Percentiles rank a stretch among this genome's conserved stretches.
These are phyloP conservation scores for Salvelinus alpinus DNA, from an alignment of 2,113 vertebrate species.

Conservation along the genomic window DNA sequence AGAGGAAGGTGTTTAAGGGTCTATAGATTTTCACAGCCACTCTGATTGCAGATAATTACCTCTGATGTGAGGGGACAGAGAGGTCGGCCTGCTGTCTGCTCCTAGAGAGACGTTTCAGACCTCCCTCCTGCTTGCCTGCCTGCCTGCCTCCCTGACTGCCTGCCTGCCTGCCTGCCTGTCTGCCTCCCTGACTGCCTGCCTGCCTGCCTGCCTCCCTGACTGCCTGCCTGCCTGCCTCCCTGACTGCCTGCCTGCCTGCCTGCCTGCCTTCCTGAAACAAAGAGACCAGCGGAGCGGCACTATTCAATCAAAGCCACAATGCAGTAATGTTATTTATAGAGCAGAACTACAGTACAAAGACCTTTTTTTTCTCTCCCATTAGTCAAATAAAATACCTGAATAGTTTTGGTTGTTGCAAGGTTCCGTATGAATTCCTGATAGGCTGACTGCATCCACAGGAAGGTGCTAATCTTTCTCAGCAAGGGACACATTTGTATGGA, in stretches of 20 bases:
- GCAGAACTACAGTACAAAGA: not conserved
- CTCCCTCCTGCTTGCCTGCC: not conserved
- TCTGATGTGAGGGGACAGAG: slow-evolving; percentile 7
- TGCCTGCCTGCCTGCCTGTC: not conserved
- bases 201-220: not conserved
- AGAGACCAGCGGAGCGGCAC: not conserved
- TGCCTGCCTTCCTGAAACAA: not conserved
- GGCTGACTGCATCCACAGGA: no score
- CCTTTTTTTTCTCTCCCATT: no score
- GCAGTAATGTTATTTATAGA: not conserved
- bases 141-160: not conserved
- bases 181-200: not conserved
- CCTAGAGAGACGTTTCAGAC: not conserved
- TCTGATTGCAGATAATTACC: slow-evolving; percentile 45
- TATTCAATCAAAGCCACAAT: not conserved
- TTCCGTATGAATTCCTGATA: not conserved
- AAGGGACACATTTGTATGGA: no score
- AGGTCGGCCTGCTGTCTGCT: not conserved
- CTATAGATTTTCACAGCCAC: slow-evolving; percentile 26
- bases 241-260: not conserved
- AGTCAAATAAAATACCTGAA: not conserved
- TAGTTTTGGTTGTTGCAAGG: not conserved
- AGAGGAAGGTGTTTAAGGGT: slow-evolving; percentile 17
- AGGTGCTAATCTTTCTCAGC: no score
- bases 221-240: not conserved